Conservation (phyloP, 2,797 vertebrate genomes). For the Oreortyx pictus region DNA sequence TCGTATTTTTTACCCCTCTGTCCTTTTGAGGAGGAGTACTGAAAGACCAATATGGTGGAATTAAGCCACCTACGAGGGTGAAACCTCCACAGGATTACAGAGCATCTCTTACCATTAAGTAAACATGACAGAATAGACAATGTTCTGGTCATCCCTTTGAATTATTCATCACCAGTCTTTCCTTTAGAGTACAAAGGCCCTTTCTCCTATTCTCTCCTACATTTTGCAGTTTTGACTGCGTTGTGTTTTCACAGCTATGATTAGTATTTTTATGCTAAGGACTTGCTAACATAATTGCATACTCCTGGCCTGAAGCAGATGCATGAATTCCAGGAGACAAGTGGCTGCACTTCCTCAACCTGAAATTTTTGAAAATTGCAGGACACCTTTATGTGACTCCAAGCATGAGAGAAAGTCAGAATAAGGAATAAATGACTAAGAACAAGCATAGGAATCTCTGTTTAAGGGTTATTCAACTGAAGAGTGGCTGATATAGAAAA, state of each 20-base stretch:
- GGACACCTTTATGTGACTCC: background rate
- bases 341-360: background rate
- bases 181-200: background rate
- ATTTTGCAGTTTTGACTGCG: background rate
- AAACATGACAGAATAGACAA: background rate
- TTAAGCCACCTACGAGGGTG: background rate
- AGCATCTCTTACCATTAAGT: rapidly evolving
- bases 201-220: rapidly evolving
- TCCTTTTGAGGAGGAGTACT: background rate
- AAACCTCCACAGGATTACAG: background rate
- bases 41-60: background rate
- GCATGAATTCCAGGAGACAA: background rate
- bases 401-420: background rate
- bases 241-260: background rate
- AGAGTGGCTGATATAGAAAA: background rate
- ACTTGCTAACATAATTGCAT: background rate
- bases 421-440: rapidly evolving
- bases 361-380: background rate
- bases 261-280: background rate
- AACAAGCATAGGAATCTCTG: background rate
- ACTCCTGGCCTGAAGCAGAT: background rate
- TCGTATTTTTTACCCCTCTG: background rate
- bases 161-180: background rate
- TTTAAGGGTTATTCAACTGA: background rate
- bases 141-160: background rate